Conservation (phyloP, 2,888 invertebrate species). For the Leucania comma region DNA sequence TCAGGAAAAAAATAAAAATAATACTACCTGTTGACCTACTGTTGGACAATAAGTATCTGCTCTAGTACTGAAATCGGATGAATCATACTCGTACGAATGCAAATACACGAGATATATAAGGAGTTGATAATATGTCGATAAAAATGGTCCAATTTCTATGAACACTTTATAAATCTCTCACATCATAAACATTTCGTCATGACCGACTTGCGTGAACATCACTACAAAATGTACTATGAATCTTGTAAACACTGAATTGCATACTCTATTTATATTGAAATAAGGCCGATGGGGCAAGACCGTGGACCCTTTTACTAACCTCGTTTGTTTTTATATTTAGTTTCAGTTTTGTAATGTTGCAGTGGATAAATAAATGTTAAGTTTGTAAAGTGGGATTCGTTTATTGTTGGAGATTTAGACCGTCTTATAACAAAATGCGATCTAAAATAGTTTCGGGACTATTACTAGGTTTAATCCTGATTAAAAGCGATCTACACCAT, state of each 20-base stretch:
- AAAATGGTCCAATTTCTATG: constrained; percentile 6
- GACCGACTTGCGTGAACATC: constrained; percentile 57
- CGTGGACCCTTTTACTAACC: constrained; percentile 42
- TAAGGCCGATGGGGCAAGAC: constrained; percentile 57
- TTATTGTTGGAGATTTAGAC: constrained; percentile 23
- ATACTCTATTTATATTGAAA: constrained; percentile 59
- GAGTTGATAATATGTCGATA: constrained; percentile 8
- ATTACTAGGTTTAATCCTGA: too few relatives aligned
- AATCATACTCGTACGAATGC: constrained; percentile 4
- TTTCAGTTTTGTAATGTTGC: constrained; percentile 43
- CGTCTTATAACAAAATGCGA: too few relatives aligned
- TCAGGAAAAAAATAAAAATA: too few relatives aligned
- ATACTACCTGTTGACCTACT: too few relatives aligned
- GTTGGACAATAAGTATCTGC: too few relatives aligned
- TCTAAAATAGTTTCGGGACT: too few relatives aligned
- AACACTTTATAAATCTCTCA: constrained; percentile 19
- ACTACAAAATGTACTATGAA: constrained; percentile 32
- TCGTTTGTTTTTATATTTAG: constrained; percentile 42
- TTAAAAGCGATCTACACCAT: too few relatives aligned
- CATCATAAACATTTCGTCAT: constrained; percentile 55
- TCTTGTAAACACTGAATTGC: constrained; percentile 56
- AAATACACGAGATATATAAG: neutral
- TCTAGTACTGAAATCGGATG: neutral
- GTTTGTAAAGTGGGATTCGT: constrained; percentile 20
- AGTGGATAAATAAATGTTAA: constrained; percentile 23